phyloP scores from a whole-genome alignment of 2,888 invertebrate species.

The Lobophora halterata region DNA sequence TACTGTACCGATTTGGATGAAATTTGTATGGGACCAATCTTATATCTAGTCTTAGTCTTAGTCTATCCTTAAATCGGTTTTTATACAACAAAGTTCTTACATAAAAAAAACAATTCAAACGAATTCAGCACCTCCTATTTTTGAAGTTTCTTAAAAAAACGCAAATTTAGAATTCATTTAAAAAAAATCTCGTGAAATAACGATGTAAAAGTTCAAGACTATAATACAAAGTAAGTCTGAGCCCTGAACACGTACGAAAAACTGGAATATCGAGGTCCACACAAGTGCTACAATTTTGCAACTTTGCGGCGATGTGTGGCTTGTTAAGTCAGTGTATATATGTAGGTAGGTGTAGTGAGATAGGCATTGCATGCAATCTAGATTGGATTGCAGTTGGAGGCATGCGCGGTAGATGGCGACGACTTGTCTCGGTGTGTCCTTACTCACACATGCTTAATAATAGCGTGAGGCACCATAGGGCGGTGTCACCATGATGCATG shows the following conservation, averaged over 20 bases:
- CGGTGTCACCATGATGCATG: conserved; percentile 3
- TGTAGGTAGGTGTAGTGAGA: conserved; percentile 8
- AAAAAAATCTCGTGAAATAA: too few species aligned
- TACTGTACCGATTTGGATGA: too few species aligned
- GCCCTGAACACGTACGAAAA: conserved; percentile 27
- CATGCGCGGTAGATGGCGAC: conserved; percentile 52
- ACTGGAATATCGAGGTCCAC: conserved; percentile 28
- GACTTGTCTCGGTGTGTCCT: conserved; percentile 50
- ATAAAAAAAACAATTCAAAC: conserved; percentile 16
- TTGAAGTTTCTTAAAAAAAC: too few species aligned
- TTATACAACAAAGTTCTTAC: conserved; percentile 1
- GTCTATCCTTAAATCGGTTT: too few species aligned
- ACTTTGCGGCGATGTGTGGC: conserved; percentile 11
- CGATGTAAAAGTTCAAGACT: too few species aligned
- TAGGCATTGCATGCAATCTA: conserved; percentile 27
- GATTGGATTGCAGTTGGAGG: conserved; percentile 36
- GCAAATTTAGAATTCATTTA: neutral
- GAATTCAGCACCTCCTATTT: neutral
- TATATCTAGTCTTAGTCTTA: too few species aligned
- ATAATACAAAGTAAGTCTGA: too few species aligned
- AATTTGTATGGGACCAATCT: too few species aligned
- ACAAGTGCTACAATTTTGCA: conserved; percentile 24
- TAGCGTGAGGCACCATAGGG: conserved; percentile 7
- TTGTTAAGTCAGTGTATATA: conserved; percentile 9
- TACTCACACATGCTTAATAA: conserved; percentile 30